Base-by-base conservation (phyloP, 2,113 vertebrate species). In the Pteropus alecto region DNA sequence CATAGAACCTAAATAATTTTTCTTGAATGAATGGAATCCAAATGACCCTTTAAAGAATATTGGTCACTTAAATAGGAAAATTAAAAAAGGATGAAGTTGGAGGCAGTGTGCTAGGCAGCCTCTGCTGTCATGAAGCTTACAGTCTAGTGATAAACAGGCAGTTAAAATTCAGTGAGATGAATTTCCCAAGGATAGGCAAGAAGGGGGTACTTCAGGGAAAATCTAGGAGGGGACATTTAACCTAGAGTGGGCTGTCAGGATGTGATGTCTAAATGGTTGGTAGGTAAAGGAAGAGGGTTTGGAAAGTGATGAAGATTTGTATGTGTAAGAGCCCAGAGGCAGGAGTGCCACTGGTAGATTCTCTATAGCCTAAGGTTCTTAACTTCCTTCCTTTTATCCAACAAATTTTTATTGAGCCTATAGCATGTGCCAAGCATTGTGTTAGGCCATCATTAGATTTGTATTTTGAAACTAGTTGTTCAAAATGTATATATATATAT, bases 381-480 rank as follows among this genome's bases (percentile, higher is more conserved):
- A 84, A 85, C 16, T 79, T 81, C 43, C 33, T 81, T 30, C 60
- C 65, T 30, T 71, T 91, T 35, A 78, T 60, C 9, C 46, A 76
- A 82, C 16, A 68, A 7, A 30, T 68, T 93, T 94, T 86, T 58
- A 56, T 43, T 30, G 10, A 41, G 21, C 16, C 51, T 30, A 21
- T 73, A 54, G 48, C 46, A 76, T 4, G 13, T 30, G 26, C 51
- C 28, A 90, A 63, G 38, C 63, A 70, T 83, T 15, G 35, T 65
- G 13, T 83, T 97, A 92, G 16, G 24, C n/a, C 28, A 78, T 82
- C 22, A 60, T 76, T 93, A 65, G 61, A 95, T 84, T 74, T 90
- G 12, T 71, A 87, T 88, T 92, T 94, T 38, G 94, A 56, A 94
- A 82, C 14, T 48, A 82, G 41, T 35, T 90, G 30, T 85, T 81